A percentile compares a stretch with the other conserved stretches of the same genome.
phyloP scores from a whole-genome alignment of 2,888 invertebrate genomes.

The Spisula subtruncata region DNA sequence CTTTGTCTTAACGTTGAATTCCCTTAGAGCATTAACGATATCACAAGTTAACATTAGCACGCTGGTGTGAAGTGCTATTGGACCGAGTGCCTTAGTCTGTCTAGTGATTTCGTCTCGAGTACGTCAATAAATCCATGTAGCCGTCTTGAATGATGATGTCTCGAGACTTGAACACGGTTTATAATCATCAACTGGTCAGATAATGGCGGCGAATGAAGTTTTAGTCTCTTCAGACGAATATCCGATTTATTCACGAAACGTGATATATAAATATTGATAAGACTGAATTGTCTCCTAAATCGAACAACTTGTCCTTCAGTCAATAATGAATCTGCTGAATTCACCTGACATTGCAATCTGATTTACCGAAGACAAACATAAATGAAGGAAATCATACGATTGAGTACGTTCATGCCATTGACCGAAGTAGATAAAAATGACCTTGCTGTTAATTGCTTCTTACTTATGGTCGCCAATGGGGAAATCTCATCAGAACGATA shows the following conservation, averaged over 20 bases:
- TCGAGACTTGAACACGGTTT: background rate
- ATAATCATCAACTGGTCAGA: constrained; percentile 16
- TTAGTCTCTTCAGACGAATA: constrained; percentile 13
- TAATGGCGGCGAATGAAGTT: background rate
- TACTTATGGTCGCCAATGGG: no score
- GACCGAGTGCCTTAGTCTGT: background rate
- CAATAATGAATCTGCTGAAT: background rate
- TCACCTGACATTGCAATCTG: no score
- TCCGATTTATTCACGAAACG: background rate
- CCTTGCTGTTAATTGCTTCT: no score
- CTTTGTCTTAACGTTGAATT: no score
- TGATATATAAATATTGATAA: constrained; percentile 6
- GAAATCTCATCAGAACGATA: no score
- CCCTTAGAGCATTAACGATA: background rate
- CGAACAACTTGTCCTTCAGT: background rate
- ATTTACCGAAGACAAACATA: no score
- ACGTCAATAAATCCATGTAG: constrained; percentile 5
- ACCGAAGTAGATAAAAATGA: no score
- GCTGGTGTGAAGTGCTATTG: background rate
- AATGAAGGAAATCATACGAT: no score
- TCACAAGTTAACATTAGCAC: background rate
- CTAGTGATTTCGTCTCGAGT: background rate
- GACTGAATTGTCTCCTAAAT: background rate
- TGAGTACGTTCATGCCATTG: no score
- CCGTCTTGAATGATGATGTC: background rate